phyloP scores from a whole-genome alignment of 1,140 invertebrate species.

The Drosophila ananassae region DNA sequence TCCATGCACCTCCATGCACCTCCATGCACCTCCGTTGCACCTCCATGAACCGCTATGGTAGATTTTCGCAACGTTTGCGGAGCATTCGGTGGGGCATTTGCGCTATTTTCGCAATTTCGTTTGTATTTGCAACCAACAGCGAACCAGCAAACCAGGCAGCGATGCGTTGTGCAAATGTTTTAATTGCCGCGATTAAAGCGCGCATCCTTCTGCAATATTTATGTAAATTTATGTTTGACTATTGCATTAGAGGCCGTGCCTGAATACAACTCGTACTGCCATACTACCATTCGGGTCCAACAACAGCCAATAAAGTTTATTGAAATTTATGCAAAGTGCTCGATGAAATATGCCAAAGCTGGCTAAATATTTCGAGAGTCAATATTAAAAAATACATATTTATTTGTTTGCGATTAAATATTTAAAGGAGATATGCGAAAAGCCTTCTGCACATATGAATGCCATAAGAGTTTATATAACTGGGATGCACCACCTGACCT shows the following conservation, averaged over 20 bases:
- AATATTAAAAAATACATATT: conserved; percentile 28
- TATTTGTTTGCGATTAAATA: conserved; percentile 29
- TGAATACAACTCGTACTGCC: neutral
- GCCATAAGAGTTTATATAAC: neutral
- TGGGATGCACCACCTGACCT: conserved; percentile 23
- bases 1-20: neutral
- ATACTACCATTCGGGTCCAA: neutral
- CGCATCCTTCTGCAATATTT: conserved; percentile 43
- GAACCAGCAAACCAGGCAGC: conserved; percentile 5
- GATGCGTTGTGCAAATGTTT: conserved; percentile 56
- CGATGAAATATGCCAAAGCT: conserved; percentile 33
- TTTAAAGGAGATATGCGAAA: conserved; percentile 31
- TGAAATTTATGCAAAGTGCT: conserved; percentile 50
- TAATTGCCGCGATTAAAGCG: conserved; percentile 62
- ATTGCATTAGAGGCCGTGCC: conserved; percentile 42
- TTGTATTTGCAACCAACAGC: conserved; percentile 38
- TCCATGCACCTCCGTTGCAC: neutral
- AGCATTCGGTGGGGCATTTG: conserved; percentile 21
- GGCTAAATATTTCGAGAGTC: conserved; percentile 26
- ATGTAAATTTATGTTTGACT: conserved; percentile 58
- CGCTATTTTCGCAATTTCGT: conserved; percentile 41
- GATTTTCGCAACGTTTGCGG: conserved; percentile 39
- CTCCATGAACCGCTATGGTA: conserved; percentile 22
- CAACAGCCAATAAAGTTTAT: conserved; percentile 26
- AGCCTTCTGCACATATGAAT: conserved; percentile 7